Conservation (phyloP, 2,113 vertebrate species). For the Glaucomys volans region DNA sequence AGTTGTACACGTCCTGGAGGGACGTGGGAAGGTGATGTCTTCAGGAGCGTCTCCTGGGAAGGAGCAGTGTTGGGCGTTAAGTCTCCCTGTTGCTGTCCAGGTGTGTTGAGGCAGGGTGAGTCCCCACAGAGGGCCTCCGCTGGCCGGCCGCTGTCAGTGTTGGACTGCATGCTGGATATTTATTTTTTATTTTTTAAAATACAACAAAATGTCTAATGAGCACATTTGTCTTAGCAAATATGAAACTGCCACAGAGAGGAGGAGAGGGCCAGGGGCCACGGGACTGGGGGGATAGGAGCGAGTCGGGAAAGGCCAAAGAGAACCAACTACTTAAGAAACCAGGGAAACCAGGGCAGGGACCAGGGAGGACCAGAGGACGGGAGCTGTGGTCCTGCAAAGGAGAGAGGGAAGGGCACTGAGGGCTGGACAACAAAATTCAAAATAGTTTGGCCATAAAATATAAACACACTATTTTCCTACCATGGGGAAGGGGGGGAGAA, state of each 20-base stretch:
- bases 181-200: constrained; percentile 72
- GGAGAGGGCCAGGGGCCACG: background rate
- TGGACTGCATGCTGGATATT: too few relatives aligned
- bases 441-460: constrained; percentile 85
- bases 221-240: constrained; percentile 86
- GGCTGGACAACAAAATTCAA: constrained; percentile 69
- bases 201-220: constrained; percentile 87
- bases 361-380: background rate
- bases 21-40: too few relatives aligned
- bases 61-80: too few relatives aligned
- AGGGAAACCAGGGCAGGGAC: constrained; percentile 62
- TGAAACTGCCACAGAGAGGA: constrained; percentile 82
- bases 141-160: too few relatives aligned
- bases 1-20: too few relatives aligned
- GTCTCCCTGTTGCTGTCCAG: too few relatives aligned
- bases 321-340: constrained; percentile 81
- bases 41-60: too few relatives aligned
- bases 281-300: background rate
- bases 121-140: too few relatives aligned
- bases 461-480: constrained; percentile 81
- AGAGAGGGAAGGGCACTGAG: background rate
- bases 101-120: too few relatives aligned
- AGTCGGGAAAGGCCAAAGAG: background rate
- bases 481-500: background rate
- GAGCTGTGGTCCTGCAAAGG: constrained; percentile 59